Evolutionary conservation across 1,140 invertebrate species (phyloP), one percentile per base, ranked within the genome.

Genomic region (Limonius californicus): DNA sequence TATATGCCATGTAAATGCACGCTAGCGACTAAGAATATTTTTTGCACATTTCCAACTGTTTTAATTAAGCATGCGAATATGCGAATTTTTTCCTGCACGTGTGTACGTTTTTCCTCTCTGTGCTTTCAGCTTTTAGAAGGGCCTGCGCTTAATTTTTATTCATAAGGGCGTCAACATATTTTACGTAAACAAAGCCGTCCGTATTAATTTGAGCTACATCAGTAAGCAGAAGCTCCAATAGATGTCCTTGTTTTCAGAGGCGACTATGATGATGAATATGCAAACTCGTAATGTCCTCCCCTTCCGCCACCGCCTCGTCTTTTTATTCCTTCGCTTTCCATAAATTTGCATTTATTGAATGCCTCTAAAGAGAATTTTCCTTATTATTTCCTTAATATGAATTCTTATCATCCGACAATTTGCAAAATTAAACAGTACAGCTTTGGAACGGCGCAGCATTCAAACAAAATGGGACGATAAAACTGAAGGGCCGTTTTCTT

Each of bases 251-350:
- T 55, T 55, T 55, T 55, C 54, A 55, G 54, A 55, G 54, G 20
- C 54, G 20, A 55, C 54, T 55, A 55, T 50, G 45, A 55, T 55
- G 54, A 55, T 55, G 54, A 55, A 55, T 55, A 55, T 55, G 20
- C 54, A 55, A 55, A 55, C 2, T 16, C 16, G 19, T 14, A 50
- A 50, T 19, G 4, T 7, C 54, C 19, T 32, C 19, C n/a, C 27
- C 54, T 32, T 55, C 21, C 54, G n/a, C 50, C 50, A 19, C 21
- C 54, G n/a, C 50, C 50, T 4, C 20, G 14, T 55, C 54, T 55
- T 55, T 32, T 55, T 55, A 27, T 42, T 57, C 55, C 35, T 6
- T 39, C n/a, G 35, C 42, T 57, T 57, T 39, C 30, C 55, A 57
- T 39, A 57, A 42, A 57, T 57, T 35, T 39, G 35, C 16, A 57